phyloP scores from a whole-genome alignment of 2,113 vertebrate genomes.

The Chaetura pelagica region DNA sequence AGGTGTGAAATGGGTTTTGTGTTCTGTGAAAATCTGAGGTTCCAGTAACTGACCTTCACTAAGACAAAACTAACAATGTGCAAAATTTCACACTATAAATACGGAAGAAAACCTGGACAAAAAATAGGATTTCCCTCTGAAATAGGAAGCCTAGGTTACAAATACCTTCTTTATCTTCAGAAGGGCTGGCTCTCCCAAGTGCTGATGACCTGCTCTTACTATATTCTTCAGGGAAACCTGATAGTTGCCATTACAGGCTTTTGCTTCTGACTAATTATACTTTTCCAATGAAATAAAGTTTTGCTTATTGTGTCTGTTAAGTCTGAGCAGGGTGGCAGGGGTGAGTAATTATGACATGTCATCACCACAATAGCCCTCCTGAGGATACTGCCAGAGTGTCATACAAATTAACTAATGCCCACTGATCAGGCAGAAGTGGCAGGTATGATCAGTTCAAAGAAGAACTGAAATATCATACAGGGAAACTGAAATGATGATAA shows the following conservation, averaged over 20 bases:
- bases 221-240: not conserved
- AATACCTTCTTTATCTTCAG: not conserved
- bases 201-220: not conserved
- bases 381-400: not conserved
- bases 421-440: not conserved
- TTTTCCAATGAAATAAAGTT: not conserved
- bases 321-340: not conserved
- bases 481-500: fast-evolving
- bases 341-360: not conserved
- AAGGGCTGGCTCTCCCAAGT: not conserved
- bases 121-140: not conserved
- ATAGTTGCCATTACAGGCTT: not conserved
- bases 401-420: fast-evolving
- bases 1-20: not conserved
- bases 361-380: not conserved
- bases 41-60: not conserved
- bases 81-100: not conserved
- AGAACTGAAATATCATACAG: not conserved
- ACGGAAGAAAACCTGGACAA: not conserved
- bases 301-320: not conserved
- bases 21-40: not conserved
- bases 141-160: not conserved
- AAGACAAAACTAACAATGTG: not conserved
- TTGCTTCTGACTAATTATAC: not conserved
- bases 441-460: not conserved